These are phyloP conservation scores for Eudyptes chrysolophus DNA, from an alignment of 2,113 vertebrate species.

Conservation along the genomic window DNA sequence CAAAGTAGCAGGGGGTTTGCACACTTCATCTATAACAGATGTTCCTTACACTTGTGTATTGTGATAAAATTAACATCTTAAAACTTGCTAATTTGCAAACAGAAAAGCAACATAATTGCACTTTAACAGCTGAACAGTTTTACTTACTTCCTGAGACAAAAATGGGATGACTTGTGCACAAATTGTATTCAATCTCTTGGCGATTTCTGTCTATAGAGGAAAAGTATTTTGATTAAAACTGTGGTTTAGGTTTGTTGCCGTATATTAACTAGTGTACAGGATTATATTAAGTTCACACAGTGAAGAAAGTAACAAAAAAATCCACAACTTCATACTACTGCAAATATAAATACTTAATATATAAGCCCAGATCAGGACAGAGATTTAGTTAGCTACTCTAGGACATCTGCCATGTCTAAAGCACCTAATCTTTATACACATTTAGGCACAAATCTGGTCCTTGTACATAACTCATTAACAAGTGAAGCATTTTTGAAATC, in stretches of 20 bases:
- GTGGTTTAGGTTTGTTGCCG: neutral
- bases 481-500: slow-evolving; percentile 36
- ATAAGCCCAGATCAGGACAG: neutral
- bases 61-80: slow-evolving; percentile 81
- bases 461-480: slow-evolving; percentile 33
- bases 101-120: slow-evolving; percentile 80
- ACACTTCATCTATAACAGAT: slow-evolving; percentile 78
- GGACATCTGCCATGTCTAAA: slow-evolving; percentile 33
- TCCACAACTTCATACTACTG: neutral
- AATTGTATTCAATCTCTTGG: slow-evolving; percentile 97
- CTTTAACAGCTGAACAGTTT: slow-evolving; percentile 77
- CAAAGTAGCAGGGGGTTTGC: slow-evolving; percentile 69
- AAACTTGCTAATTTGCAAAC: slow-evolving; percentile 82
- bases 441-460: slow-evolving; percentile 29
- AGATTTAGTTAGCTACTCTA: neutral
- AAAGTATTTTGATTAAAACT: slow-evolving; percentile 64
- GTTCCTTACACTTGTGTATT: slow-evolving; percentile 77
- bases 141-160: slow-evolving; percentile 99
- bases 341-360: neutral
- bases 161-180: slow-evolving; percentile 99
- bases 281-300: neutral
- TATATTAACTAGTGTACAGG: neutral
- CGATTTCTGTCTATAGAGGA: slow-evolving; percentile 91
- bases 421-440: neutral
- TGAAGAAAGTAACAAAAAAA: neutral